Evolutionary conservation across 92 coral and sea anemone genomes (phyloP), one percentile per base, ranked within the genome.

Genomic region (Scolanthus callimorphus): DNA sequence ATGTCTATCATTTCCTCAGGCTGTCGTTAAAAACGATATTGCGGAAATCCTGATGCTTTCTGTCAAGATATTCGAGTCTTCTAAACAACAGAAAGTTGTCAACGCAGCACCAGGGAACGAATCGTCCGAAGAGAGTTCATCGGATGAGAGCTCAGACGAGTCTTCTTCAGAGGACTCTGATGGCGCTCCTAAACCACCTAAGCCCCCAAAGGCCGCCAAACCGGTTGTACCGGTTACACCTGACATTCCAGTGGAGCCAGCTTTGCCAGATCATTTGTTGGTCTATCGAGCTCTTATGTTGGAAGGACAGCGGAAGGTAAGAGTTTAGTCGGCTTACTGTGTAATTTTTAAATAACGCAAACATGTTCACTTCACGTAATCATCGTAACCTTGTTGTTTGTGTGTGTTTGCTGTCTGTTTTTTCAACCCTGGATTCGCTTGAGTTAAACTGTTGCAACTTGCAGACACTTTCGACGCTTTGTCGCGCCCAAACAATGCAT

Each of bases 11-110:
- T 10, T 48, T 41, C n/a, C 51, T 30, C 38, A 81, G 87, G 87
- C 87, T 11, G 54, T 81, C 24, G 87, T 81, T 20, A 34, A 77
- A 0, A 51, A 63, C 0, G 87, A 81, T 27, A 51, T 81, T 38
- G 87, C 87, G 6, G 87, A 81, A 12, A 22, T 57, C 11, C 51
- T 81, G 1, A 74, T 81, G 87, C 41, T 31, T 37, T 68, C 65
- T 12, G 74, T 68, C 57, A 45, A 41, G 1, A 38, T 53, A 13
- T 68, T 68, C 45, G 74, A 55, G 25, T 55, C 55, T 22, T 55
- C 55, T 47, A 43, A 43, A 31, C 44, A 37, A 15, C 58, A 57
- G 49, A 39, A 55, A 20, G 52, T 21, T 10, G 4, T 19, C 11
- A 9, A 4, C 4, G 65, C 51, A 47, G 3, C 46, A 57, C 15